Percentiles rank a stretch among this genome's conserved stretches.
These are phyloP conservation scores for Corythornis madagascariensis DNA, from an alignment of 2,113 vertebrate species.

Conservation along the genomic window DNA sequence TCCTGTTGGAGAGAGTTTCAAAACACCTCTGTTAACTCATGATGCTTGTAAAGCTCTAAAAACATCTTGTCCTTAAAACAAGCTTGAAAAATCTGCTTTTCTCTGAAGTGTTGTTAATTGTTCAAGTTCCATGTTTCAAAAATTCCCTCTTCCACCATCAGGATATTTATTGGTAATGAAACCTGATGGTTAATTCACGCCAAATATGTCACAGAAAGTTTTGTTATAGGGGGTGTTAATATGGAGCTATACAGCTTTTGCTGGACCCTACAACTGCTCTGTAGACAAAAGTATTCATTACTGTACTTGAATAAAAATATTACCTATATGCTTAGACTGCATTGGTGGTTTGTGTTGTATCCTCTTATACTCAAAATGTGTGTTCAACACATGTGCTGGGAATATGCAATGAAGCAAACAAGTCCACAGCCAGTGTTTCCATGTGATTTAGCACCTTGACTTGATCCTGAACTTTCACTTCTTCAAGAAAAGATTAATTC, in stretches of 20 bases:
- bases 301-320: not conserved
- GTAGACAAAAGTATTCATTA: not conserved
- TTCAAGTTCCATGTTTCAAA: not conserved
- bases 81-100: not conserved
- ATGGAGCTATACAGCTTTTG: not conserved
- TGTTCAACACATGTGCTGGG: not conserved
- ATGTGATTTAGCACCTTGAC: not conserved
- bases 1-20: slow-evolving; percentile 6
- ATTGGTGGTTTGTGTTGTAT: not conserved
- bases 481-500: not conserved
- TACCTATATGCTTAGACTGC: not conserved
- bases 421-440: not conserved
- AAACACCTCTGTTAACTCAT: slow-evolving; percentile 11
- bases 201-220: not conserved
- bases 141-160: not conserved
- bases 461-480: not conserved
- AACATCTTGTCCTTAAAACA: slow-evolving; percentile 9
- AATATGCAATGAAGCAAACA: not conserved
- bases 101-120: not conserved
- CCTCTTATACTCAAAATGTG: not conserved
- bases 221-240: not conserved
- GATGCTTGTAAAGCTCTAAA: slow-evolving; percentile 20
- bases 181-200: not conserved
- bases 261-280: not conserved
- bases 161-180: not conserved